Evolutionary conservation across 2,113 vertebrate genomes (phyloP), one percentile per base, ranked within the genome.

Genomic region (Xyrauchen texanus): DNA sequence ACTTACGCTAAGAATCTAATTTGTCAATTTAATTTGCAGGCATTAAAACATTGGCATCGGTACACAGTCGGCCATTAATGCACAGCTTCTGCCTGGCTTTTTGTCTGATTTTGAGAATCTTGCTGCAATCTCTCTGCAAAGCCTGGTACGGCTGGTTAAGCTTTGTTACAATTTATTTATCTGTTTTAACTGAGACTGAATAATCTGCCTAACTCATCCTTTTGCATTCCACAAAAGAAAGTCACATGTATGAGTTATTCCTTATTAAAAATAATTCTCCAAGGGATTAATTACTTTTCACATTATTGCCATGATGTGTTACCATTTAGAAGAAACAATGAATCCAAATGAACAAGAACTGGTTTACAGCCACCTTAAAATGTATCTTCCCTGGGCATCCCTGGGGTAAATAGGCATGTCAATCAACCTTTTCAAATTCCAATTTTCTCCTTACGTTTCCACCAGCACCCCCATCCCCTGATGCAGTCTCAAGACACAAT

Each of bases 341-440:
- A 83, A 84, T 88, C 81, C 62, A 84, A 83, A 87, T 21, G 6
- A 84, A 71, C 83, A 83, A 85, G 86, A 74, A 73, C 82, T 74
- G 86, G 67, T 88, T 85, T 87, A 87, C 85, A 84, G 85, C 82
- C 85, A 71, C 89, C 87, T 87, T 86, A 85, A 90, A 92, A 90
- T 89, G 81, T 87, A 83, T 47, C 84, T n/a, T n/a, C n/a, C n/a
- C n/a, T 86, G 87, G 85, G 84, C 86, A 89, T 90, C 89, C 21
- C 80, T 72, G 81, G 86, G 83, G 89, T 81, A 88, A 91, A 88
- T 84, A 79, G 81, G 83, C 72, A 71, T 89, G 89, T 89, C 88
- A 90, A 84, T 92, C 91, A 88, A 85, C 85, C 88, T 87, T 88
- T 88, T 90, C 90, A 89, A 86, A 89, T 91, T 89, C 88, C 86